A percentile compares a stretch with the other conserved stretches of the same genome.
Conservation (phyloP, 2,888 invertebrate genomes). For the Lydus trimaculatus region DNA sequence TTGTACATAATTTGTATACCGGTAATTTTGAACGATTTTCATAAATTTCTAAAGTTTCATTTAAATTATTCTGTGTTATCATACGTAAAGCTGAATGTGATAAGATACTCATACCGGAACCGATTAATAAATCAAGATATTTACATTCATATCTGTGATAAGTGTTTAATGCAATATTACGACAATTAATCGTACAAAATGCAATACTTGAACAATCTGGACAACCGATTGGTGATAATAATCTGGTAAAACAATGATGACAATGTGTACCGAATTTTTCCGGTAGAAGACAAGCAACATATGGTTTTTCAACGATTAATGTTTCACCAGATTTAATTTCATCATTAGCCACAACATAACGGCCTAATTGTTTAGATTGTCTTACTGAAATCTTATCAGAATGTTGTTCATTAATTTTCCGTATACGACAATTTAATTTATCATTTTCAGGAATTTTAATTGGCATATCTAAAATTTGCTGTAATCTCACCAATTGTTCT, state of each 20-base stretch:
- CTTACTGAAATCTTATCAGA: conserved; percentile 68
- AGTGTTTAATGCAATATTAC: conserved; percentile 67
- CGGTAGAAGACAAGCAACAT: conserved; percentile 75
- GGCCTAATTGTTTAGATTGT: conserved; percentile 70
- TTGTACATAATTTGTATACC: conserved; percentile 72
- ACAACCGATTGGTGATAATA: conserved; percentile 75
- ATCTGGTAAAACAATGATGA: conserved; percentile 81
- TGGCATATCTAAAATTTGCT: neutral
- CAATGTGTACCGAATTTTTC: conserved; percentile 82
- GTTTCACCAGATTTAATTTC: conserved; percentile 74
- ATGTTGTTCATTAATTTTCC: conserved; percentile 24
- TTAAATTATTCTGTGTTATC: conserved; percentile 73
- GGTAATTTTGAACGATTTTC: conserved; percentile 60
- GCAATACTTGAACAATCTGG: conserved; percentile 77
- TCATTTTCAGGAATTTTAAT: neutral
- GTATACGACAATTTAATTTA: conserved; percentile 13
- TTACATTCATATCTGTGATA: conserved; percentile 82
- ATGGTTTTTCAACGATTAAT: conserved; percentile 74
- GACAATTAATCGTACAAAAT: conserved; percentile 75
- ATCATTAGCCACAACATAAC: conserved; percentile 72
- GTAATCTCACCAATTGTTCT: conserved; percentile 30
- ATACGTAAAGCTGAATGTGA: conserved; percentile 78
- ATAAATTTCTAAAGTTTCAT: conserved; percentile 62
- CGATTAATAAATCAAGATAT: conserved; percentile 76
- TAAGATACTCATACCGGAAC: conserved; percentile 80